phyloP scores from a whole-genome alignment of 1,140 invertebrate species.

The Mylabris phalerata region DNA sequence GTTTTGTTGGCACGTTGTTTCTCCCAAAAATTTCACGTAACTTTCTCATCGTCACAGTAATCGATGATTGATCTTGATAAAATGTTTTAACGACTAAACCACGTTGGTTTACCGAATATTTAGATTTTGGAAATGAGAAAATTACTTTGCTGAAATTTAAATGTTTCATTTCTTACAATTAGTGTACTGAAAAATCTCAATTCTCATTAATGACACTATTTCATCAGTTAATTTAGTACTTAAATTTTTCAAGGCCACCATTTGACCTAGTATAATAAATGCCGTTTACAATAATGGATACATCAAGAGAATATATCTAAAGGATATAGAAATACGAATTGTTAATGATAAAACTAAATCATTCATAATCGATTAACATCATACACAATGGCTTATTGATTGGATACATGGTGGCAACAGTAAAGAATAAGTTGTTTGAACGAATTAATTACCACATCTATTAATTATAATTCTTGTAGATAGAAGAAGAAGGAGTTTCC shows the following conservation, averaged over 20 bases:
- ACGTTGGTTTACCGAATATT: too few relatives aligned
- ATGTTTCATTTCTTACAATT: too few relatives aligned
- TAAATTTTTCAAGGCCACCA: conserved; percentile 43
- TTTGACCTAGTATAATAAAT: conserved; percentile 52
- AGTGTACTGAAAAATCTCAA: too few relatives aligned
- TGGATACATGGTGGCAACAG: conserved; percentile 52
- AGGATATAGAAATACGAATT: conserved; percentile 53
- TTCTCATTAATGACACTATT: too few relatives aligned
- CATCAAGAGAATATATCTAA: conserved; percentile 66
- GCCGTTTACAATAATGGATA: conserved; percentile 55
- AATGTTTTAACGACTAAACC: too few relatives aligned
- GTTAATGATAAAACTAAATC: conserved; percentile 52
- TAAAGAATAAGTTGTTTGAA: conserved; percentile 43
- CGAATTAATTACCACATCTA: conserved; percentile 12
- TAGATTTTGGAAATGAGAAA: too few relatives aligned
- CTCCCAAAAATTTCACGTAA: too few relatives aligned
- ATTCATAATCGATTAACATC: conserved; percentile 32
- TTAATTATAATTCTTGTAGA: conserved; percentile 43
- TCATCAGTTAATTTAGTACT: too few relatives aligned
- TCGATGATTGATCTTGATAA: too few relatives aligned
- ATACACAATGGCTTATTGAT: conserved; percentile 51
- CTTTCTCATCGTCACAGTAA: too few relatives aligned
- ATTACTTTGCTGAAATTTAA: too few relatives aligned
- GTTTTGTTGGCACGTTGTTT: too few relatives aligned
- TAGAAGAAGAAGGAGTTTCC: conserved; percentile 56